Evolutionary conservation across 2,888 invertebrate species (phyloP), one percentile per base, ranked within the genome.

Genomic region (Amaurobius ferox): DNA sequence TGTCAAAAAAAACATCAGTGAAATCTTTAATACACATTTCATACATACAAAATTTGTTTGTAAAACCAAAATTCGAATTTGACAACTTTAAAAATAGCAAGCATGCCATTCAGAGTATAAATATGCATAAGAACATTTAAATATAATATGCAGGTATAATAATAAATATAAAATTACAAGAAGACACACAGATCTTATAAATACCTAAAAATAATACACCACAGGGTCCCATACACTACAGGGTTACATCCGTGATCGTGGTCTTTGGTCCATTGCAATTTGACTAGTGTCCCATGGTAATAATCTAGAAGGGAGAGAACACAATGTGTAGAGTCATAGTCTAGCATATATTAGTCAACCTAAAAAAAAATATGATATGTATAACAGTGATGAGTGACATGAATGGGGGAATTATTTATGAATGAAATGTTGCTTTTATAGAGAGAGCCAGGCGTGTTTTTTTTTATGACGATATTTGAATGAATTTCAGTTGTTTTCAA

Each of bases 271-370:
- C 30, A 19, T n/a, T 19, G 66, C 19, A 66, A 66, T 66, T 40
- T 19, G 23, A 16, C 68, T 61, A 40, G 61, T 67, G 30, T 77
- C 73, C 88, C 88, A 88, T 23, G 88, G 88, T 35, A 81, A 61
- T 9, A 93, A 91, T 80, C 94, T 93, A 3, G 93, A 92, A 0
- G 96, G 95, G 85, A 98, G 92, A 95, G 96, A 7, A 95, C 94
- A 92, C 98, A 98, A 91, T 98, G 98, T 0, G 95, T 94, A 0
- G 97, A 95, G 89, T 95, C 94, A 91, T 94, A 96, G 91, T 98
- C 97, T 77, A 94, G 93, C 94, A 97, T 94, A 92, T 97, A 95
- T 90, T 94, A 94, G 64, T 93, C 92, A 67, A 95, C 94, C 96
- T 97, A 91, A 81, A 92, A 81, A 88, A 89, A 81, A 88, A 72